Conservation (phyloP, 1,140 invertebrate species). For the Drosophila rufa region DNA sequence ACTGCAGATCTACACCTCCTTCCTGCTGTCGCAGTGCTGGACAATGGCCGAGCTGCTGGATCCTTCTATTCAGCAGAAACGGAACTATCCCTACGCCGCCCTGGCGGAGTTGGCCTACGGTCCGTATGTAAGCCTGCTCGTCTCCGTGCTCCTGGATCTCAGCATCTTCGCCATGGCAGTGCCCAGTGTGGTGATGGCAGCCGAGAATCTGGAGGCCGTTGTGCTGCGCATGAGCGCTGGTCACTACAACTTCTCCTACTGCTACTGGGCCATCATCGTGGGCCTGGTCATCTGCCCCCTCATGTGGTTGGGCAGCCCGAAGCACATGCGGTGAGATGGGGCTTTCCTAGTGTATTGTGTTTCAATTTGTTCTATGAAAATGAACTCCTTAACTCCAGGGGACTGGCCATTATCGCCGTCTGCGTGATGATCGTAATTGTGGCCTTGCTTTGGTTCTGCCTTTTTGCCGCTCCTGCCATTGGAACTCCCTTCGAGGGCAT, state of each 20-base stretch:
- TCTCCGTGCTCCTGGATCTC: constrained; percentile 89
- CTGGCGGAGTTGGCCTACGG: constrained; percentile 90
- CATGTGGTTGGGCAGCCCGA: constrained; percentile 93
- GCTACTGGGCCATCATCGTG: constrained; percentile 91
- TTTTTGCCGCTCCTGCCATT: constrained; percentile 62
- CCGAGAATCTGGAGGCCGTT: constrained; percentile 91
- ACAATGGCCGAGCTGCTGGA: constrained; percentile 89
- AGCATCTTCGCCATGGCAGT: constrained; percentile 91
- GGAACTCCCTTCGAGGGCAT: constrained; percentile 76
- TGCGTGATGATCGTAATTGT: constrained; percentile 87
- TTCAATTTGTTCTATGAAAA: background rate
- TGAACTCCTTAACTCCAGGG: constrained; percentile 76
- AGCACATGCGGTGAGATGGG: constrained; percentile 91
- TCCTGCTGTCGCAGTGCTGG: constrained; percentile 91
- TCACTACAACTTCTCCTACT: constrained; percentile 89
- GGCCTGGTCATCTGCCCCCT: constrained; percentile 90
- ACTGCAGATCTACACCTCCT: constrained; percentile 91
- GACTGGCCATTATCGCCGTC: constrained; percentile 87
- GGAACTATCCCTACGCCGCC: constrained; percentile 91
- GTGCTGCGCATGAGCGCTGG: constrained; percentile 88
- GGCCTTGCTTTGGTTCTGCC: constrained; percentile 86
- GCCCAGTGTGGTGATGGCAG: constrained; percentile 91
- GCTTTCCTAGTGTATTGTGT: too few species aligned
- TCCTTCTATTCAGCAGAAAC: constrained; percentile 89
- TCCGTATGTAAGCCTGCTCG: constrained; percentile 86